phyloP scores from a whole-genome alignment of 2,888 invertebrate genomes.

The Tricholauxania praeusta region DNA sequence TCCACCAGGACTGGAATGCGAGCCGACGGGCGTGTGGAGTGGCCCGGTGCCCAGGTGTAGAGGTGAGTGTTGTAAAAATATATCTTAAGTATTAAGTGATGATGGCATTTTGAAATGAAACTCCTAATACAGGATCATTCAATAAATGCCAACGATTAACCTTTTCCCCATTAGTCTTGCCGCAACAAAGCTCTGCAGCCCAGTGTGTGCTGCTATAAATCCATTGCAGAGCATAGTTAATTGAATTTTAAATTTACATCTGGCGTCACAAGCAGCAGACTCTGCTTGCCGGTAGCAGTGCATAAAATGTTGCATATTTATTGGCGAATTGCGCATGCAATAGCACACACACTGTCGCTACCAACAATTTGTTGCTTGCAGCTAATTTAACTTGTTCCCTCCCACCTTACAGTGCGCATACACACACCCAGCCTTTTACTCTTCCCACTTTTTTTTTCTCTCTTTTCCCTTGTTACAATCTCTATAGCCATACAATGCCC shows the following conservation, averaged over 20 bases:
- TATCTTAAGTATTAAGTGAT: neutral
- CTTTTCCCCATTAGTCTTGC: no score
- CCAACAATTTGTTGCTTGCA: neutral
- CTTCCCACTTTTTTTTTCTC: conserved; percentile 32
- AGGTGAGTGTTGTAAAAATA: conserved; percentile 70
- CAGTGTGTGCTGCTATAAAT: no score
- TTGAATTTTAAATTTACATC: no score
- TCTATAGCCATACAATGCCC: conserved; percentile 83
- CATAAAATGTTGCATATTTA: no score
- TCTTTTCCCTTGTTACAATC: conserved; percentile 27
- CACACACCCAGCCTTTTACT: neutral
- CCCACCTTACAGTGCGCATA: neutral
- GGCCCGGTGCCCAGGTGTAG: conserved; percentile 81
- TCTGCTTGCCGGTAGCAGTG: no score
- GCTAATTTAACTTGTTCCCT: neutral
- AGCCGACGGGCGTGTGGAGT: conserved; percentile 83
- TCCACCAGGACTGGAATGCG: conserved; percentile 82
- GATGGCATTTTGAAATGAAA: no score
- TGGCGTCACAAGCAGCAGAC: no score
- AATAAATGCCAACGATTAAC: no score
- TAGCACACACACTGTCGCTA: neutral
- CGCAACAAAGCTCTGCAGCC: no score
- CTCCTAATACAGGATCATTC: no score
- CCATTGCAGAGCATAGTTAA: no score
- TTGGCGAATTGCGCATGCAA: neutral